Evolutionary conservation across 2,113 vertebrate genomes (phyloP).

Genomic region (Hiodon alosoides): DNA sequence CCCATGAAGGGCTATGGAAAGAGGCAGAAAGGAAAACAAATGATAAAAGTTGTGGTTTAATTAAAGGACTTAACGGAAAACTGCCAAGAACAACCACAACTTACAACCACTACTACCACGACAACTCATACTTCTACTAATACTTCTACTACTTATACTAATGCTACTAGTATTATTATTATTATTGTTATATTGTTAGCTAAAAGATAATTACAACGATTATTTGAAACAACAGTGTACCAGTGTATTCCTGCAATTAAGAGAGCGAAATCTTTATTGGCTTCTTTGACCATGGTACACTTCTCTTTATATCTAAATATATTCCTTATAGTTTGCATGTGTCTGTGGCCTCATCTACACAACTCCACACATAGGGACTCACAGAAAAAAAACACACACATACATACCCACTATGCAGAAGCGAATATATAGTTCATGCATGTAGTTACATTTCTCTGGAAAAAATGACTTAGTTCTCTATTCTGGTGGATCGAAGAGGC

Average conservation of each 20-base stretch:
- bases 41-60: no score
- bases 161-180: no score
- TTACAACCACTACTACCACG: background rate
- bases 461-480: slow-evolving; percentile 33
- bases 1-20: slow-evolving; percentile 83
- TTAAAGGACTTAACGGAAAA: no score
- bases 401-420: slow-evolving; percentile 23
- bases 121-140: background rate
- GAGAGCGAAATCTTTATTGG: no score
- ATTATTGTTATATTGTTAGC: no score
- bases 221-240: no score
- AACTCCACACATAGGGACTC: background rate
- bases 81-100: background rate
- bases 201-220: no score
- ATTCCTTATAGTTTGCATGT: no score
- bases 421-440: slow-evolving; percentile 27
- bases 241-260: no score
- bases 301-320: background rate
- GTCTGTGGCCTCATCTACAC: background rate
- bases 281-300: no score
- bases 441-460: slow-evolving; percentile 32
- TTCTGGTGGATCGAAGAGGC: slow-evolving; percentile 28
- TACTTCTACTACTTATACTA: no score
- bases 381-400: background rate
- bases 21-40: background rate